Evolutionary conservation across 2,113 vertebrate species (phyloP).

Genomic region (Hemiscyllium ocellatum): DNA sequence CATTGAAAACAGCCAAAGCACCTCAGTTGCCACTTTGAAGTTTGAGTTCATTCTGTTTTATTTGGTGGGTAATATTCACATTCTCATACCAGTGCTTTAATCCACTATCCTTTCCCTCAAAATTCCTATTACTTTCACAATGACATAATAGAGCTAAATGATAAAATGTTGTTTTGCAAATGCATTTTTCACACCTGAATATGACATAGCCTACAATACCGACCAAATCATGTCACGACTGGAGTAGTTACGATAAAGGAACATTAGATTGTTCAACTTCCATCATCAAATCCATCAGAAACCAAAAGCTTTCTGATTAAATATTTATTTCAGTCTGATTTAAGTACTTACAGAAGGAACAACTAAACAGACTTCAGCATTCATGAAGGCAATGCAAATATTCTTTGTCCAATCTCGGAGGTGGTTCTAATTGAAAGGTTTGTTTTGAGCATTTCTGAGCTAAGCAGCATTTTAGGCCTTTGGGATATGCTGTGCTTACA

Average conservation of each 20-base stretch:
- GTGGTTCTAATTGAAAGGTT: conserved; percentile 5
- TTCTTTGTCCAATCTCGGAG: background rate
- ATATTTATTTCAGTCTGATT: background rate
- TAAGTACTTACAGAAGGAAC: background rate
- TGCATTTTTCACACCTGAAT: background rate
- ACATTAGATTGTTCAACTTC: background rate
- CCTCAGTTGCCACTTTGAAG: too few species aligned
- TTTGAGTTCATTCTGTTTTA: background rate
- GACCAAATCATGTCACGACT: background rate
- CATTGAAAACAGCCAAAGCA: too few species aligned
- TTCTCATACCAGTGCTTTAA: background rate
- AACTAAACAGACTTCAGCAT: background rate
- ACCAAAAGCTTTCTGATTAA: background rate
- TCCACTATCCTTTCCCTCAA: background rate
- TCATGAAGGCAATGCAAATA: background rate
- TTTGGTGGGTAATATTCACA: background rate
- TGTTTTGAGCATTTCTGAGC: conserved; percentile 38
- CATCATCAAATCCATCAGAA: background rate
- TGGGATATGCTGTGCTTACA: conserved; percentile 51
- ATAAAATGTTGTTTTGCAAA: background rate
- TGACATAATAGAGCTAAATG: background rate
- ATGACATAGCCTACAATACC: background rate
- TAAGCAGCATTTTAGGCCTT: conserved; percentile 47
- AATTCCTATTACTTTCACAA: background rate
- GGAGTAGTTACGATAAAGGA: background rate